Evolutionary conservation across 2,797 vertebrate species (phyloP).

Genomic region (Spinibarbus caldwelli): DNA sequence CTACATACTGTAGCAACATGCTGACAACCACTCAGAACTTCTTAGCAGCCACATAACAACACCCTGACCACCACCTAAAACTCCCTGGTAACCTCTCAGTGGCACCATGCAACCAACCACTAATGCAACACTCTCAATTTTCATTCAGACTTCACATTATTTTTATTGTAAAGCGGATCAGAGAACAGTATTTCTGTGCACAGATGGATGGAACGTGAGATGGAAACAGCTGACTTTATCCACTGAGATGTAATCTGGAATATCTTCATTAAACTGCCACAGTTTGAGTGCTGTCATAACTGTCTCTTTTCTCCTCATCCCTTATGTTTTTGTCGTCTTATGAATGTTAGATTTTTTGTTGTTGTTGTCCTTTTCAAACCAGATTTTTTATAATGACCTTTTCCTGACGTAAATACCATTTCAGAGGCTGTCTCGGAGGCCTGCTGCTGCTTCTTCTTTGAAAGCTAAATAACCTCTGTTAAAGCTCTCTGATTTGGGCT

Average conservation of each 20-base stretch:
- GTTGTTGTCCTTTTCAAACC: slow-evolving; percentile 29
- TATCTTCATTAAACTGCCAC: slow-evolving; percentile 37
- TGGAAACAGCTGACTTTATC: slow-evolving; percentile 13
- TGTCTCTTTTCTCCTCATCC: slow-evolving; percentile 22
- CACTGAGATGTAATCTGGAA: slow-evolving; percentile 19
- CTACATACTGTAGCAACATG: background rate
- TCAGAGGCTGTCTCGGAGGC: slow-evolving; percentile 20
- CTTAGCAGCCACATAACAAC: background rate
- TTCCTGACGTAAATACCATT: slow-evolving; percentile 46
- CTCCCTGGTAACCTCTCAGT: background rate
- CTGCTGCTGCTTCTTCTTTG: background rate
- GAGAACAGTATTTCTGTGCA: background rate
- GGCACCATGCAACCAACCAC: background rate
- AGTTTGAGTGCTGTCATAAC: slow-evolving; percentile 34
- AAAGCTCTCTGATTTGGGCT: slow-evolving; percentile 5
- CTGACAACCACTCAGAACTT: background rate
- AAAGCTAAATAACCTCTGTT: slow-evolving; percentile 37
- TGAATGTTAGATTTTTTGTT: slow-evolving; percentile 37
- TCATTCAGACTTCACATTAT: background rate
- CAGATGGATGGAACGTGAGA: background rate
- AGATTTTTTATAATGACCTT: slow-evolving; percentile 39
- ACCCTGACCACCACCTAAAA: too few relatives aligned
- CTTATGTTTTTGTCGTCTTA: slow-evolving; percentile 40
- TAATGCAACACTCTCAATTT: background rate
- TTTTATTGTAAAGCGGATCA: background rate